Conservation (phyloP, 2,797 vertebrate genomes). For the Florisuga fusca region DNA sequence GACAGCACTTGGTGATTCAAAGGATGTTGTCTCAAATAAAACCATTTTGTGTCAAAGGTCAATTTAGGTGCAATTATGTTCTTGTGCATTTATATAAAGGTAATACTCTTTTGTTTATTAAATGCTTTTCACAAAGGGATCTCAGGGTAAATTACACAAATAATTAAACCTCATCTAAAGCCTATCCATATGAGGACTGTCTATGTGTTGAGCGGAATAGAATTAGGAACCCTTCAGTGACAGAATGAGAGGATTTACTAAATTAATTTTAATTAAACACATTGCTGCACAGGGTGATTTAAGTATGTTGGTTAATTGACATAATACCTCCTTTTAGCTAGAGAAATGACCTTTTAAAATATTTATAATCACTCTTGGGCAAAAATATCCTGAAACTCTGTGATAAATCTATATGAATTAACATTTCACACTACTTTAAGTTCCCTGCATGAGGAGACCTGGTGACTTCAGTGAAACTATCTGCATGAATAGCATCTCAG, state of each 20-base stretch:
- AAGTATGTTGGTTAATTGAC: not conserved
- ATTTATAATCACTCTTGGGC: slow-evolving; percentile 3
- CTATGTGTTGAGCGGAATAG: not conserved
- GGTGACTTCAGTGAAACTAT: not conserved
- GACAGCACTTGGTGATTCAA: not conserved
- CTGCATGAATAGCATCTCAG: not conserved
- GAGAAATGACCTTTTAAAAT: slow-evolving; percentile 41
- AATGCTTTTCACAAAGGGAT: not conserved
- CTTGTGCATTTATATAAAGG: not conserved
- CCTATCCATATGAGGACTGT: not conserved
- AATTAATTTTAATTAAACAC: slow-evolving; percentile 32
- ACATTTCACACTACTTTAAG: not conserved
- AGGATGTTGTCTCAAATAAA: not conserved
- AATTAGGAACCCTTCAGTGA: not conserved
- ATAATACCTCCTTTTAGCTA: not conserved
- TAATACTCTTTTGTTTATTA: not conserved
- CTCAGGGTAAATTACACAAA: not conserved
- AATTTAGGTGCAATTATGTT: not conserved
- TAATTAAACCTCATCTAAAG: not conserved
- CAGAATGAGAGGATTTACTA: slow-evolving; percentile 20
- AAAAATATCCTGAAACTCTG: not conserved
- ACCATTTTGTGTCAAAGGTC: not conserved
- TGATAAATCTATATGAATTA: not conserved
- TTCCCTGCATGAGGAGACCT: not conserved
- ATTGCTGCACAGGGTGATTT: not conserved